These are phyloP conservation scores for Falco naumanni DNA, from an alignment of 2,797 vertebrate genomes.

Conservation along the genomic window DNA sequence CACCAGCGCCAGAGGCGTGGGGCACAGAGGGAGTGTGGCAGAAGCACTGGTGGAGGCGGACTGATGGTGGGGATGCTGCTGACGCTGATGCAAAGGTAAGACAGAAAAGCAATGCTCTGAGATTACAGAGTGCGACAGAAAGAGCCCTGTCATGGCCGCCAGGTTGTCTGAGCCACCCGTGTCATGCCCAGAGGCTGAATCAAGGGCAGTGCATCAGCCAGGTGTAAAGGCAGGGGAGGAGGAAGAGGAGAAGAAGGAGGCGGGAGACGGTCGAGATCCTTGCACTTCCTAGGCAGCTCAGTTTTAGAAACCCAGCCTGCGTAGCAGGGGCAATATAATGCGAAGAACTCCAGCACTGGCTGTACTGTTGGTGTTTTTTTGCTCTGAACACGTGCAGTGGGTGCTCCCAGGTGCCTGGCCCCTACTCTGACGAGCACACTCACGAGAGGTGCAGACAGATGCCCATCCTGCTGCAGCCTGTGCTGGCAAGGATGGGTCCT, in stretches of 20 bases:
- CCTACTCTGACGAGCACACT: background rate
- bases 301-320: background rate
- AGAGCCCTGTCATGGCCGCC: background rate
- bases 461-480: rapidly evolving
- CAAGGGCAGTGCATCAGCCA: background rate
- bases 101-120: background rate
- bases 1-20: no score
- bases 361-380: background rate
- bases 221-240: background rate
- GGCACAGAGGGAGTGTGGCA: background rate
- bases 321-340: background rate
- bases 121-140: background rate
- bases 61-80: background rate
- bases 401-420: background rate
- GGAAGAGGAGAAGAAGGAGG: background rate
- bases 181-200: background rate
- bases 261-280: background rate
- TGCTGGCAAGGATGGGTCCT: background rate
- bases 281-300: background rate
- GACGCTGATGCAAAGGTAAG: no score
- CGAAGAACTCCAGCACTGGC: background rate
- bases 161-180: rapidly evolving
- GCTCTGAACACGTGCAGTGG: rapidly evolving
- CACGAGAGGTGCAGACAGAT: background rate
- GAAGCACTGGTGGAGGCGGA: background rate